phyloP scores from a whole-genome alignment of 2,888 invertebrate genomes.

The Antitype chi region DNA sequence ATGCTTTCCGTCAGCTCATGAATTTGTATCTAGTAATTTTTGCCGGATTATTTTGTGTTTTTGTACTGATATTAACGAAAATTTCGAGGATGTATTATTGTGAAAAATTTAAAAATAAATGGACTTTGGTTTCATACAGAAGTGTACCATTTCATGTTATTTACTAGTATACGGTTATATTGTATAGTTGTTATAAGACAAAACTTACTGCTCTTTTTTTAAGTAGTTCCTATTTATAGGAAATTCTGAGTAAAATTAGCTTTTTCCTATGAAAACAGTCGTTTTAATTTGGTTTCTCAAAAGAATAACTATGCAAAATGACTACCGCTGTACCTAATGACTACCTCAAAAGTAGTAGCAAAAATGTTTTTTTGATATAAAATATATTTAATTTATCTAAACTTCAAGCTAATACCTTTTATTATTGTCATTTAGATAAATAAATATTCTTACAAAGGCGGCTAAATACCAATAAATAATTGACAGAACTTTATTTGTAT shows the following conservation, averaged over 20 bases:
- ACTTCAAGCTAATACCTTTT: background rate
- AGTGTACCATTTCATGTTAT: background rate
- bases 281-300: background rate
- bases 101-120: background rate
- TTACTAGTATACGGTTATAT: background rate
- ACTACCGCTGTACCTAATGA: too few species aligned
- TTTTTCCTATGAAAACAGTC: background rate
- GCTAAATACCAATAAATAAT: background rate
- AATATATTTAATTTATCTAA: background rate
- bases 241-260: background rate
- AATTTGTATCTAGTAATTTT: background rate
- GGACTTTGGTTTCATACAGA: background rate
- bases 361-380: background rate
- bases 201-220: background rate
- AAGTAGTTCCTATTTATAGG: background rate
- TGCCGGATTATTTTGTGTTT: background rate
- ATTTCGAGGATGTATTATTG: background rate
- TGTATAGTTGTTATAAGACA: background rate
- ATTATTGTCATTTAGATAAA: background rate
- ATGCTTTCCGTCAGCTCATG: slow-evolving; percentile 5
- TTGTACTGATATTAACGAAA: background rate
- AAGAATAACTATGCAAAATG: background rate
- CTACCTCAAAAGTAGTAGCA: background rate
- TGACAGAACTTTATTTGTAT: background rate
- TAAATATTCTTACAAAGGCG: too few species aligned